These are phyloP conservation scores for Coleophora flavipennella DNA, from an alignment of 2,888 invertebrate genomes.

Conservation along the genomic window DNA sequence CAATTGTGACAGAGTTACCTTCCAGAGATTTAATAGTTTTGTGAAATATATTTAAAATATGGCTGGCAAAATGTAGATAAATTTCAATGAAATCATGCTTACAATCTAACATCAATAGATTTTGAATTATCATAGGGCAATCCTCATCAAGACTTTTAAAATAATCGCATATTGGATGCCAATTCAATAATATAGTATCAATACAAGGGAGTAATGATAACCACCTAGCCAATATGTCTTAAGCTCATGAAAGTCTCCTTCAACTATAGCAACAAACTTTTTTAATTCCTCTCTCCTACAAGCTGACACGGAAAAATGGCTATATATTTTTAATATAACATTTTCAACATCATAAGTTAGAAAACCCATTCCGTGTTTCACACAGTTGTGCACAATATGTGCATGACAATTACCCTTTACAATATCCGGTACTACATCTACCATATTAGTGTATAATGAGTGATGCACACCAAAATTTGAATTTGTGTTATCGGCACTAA, in stretches of 20 bases:
- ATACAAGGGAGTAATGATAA: slow-evolving; percentile 12
- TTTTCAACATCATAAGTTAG: slow-evolving; percentile 15
- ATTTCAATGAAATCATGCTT: slow-evolving; percentile 2
- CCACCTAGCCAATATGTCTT: slow-evolving; percentile 13
- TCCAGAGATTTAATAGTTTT: slow-evolving; percentile 15
- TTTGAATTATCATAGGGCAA: slow-evolving; percentile 7
- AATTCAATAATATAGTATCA: slow-evolving; percentile 12
- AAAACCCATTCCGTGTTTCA: slow-evolving; percentile 18
- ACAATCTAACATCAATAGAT: slow-evolving; percentile 5
- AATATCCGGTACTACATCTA: slow-evolving; percentile 1
- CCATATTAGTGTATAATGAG: slow-evolving; percentile 21
- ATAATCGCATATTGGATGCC: slow-evolving; percentile 8
- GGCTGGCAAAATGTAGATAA: slow-evolving; percentile 12
- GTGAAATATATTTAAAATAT: slow-evolving; percentile 15
- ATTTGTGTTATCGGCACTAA: slow-evolving; percentile 31
- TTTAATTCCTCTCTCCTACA: slow-evolving; percentile 14
- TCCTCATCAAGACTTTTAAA: slow-evolving; percentile 8
- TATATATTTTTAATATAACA: slow-evolving; percentile 17
- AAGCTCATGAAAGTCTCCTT: slow-evolving; percentile 13
- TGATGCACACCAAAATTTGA: slow-evolving; percentile 25
- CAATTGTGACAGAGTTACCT: slow-evolving; percentile 13
- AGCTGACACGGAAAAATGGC: slow-evolving; percentile 14
- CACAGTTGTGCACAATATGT: slow-evolving; percentile 18
- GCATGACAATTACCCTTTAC: slow-evolving; percentile 23
- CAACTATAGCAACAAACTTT: slow-evolving; percentile 8